Conservation (phyloP, 2,797 vertebrate genomes). For the Tragopan temminckii region DNA sequence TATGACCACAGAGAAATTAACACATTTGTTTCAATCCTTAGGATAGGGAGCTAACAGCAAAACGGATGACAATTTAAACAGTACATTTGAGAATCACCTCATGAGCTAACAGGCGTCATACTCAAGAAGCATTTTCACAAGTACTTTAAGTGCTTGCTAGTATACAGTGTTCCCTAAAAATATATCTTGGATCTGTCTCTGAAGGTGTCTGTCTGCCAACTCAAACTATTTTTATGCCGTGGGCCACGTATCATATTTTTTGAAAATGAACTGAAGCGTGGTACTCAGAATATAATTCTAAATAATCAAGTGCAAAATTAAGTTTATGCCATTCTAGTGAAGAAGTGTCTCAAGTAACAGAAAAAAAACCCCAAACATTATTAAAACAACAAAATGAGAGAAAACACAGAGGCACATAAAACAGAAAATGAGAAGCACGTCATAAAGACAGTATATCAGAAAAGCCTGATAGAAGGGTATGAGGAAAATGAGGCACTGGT, state of each 20-base stretch:
- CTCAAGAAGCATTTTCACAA: slow-evolving; percentile 4
- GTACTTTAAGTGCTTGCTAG: not conserved
- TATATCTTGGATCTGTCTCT: not conserved
- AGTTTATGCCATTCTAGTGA: not conserved
- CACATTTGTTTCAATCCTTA: not conserved
- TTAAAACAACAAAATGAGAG: not conserved
- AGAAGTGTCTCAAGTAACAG: not conserved
- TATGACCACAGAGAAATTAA: not conserved
- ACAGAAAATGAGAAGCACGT: not conserved
- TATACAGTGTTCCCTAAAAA: slow-evolving; percentile 5
- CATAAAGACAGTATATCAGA: not conserved
- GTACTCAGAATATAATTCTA: not conserved
- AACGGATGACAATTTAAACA: not conserved
- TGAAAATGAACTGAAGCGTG: not conserved
- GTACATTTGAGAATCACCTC: not conserved
- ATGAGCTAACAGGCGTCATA: not conserved
- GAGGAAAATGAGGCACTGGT: not conserved
- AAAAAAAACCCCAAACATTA: not conserved
- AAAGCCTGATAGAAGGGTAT: not conserved
- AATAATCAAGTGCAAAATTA: not conserved
- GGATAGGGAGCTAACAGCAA: not conserved
- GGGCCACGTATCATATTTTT: accelerated
- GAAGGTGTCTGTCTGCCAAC: not conserved
- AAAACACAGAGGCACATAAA: not conserved
- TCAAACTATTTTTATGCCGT: slow-evolving; percentile 5